Evolutionary conservation across 2,797 vertebrate species (phyloP).

Genomic region (Tangara arthus): DNA sequence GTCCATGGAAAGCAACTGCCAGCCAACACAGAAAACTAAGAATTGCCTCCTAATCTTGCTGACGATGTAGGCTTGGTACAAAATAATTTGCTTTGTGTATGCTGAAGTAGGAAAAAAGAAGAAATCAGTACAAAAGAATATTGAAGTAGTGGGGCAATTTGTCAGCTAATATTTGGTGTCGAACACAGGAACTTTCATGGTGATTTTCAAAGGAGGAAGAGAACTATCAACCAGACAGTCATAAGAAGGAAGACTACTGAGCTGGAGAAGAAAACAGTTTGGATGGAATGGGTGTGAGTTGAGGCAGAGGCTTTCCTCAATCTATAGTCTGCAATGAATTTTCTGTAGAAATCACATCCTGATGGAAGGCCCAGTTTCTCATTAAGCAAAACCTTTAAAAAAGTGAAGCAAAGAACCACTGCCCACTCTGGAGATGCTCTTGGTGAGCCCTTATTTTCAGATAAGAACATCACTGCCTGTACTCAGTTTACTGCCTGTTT

Average conservation of each 20-base stretch:
- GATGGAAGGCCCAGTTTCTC: neutral
- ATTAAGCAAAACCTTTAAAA: neutral
- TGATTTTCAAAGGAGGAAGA: neutral
- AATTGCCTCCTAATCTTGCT: neutral
- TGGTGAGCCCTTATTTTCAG: neutral
- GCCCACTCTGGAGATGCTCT: neutral
- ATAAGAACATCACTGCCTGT: neutral
- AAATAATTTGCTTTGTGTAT: neutral
- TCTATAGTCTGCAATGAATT: neutral
- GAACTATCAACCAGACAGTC: neutral
- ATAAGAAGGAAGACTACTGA: neutral
- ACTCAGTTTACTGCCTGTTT: neutral
- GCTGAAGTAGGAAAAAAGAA: neutral
- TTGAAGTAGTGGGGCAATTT: neutral
- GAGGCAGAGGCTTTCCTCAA: neutral
- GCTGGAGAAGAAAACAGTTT: neutral
- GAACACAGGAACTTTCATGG: neutral
- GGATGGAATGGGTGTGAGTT: neutral
- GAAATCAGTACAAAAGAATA: neutral
- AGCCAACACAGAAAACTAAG: neutral
- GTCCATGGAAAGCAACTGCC: neutral
- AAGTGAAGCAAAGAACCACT: neutral
- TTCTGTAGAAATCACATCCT: neutral
- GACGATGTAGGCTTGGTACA: neutral
- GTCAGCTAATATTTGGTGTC: neutral